A percentile compares a stretch with the other conserved stretches of the same genome.
Conservation (phyloP, 2,113 vertebrate species). For the Caranx ignobilis region DNA sequence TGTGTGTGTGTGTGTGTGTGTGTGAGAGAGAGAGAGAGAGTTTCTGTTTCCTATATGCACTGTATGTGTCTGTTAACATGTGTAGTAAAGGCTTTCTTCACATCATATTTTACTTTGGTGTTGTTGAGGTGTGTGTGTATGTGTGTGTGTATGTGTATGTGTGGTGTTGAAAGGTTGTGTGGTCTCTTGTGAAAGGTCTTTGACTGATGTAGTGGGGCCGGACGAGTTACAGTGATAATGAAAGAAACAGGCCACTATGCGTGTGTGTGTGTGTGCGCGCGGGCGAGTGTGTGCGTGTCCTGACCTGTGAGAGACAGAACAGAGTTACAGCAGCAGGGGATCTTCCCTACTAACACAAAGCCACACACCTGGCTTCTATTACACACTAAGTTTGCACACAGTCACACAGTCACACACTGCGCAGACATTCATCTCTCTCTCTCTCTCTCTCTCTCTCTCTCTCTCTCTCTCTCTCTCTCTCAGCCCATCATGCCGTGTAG, state of each 20-base stretch:
- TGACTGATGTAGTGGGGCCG: conserved; percentile 67
- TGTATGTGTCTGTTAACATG: not conserved
- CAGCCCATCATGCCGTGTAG: conserved; percentile 28
- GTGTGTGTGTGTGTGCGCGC: conserved; percentile 25
- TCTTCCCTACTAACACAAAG: conserved; percentile 63
- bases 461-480: conserved; percentile 22
- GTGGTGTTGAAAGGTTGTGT: conserved; percentile 61
- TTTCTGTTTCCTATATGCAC: not conserved
- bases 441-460: conserved; percentile 18
- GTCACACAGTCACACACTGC: conserved; percentile 13
- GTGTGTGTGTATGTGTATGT: conserved; percentile 16
- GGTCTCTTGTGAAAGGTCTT: conserved; percentile 57
- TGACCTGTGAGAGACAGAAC: conserved; percentile 62
- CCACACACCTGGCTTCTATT: conserved; percentile 69
- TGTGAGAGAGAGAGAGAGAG: not conserved
- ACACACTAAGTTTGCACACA: conserved; percentile 56
- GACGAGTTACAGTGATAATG: conserved; percentile 55
- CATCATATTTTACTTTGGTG: conserved; percentile 32
- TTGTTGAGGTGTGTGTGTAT: conserved; percentile 8
- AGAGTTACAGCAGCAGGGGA: conserved; percentile 62
- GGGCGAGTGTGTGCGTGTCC: conserved; percentile 14
- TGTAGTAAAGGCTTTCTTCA: conserved; percentile 37
- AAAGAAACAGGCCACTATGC: conserved; percentile 58
- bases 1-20: conserved; percentile 5
- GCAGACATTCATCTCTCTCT: conserved; percentile 18